Percentiles rank a stretch among this genome's conserved stretches.
These are phyloP conservation scores for Thermophis baileyi DNA, from an alignment of 2,113 vertebrate species.

Conservation along the genomic window DNA sequence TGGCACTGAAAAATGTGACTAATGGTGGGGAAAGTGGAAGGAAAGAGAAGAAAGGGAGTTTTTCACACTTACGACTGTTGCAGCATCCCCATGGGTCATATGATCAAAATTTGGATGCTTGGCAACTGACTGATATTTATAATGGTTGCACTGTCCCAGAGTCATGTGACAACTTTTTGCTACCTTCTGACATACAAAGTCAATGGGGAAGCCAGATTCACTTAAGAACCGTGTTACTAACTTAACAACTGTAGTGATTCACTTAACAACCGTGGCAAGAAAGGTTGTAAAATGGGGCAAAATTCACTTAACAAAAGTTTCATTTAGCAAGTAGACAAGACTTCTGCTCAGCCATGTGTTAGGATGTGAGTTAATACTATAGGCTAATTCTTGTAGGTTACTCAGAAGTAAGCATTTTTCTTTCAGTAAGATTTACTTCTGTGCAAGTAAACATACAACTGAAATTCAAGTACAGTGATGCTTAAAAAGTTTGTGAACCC, in stretches of 20 bases:
- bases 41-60: no score
- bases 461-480: background rate
- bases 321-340: background rate
- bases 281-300: background rate
- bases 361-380: background rate
- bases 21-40: no score
- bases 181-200: background rate
- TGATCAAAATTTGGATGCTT: background rate
- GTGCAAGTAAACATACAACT: background rate
- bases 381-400: background rate
- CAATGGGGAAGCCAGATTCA: background rate
- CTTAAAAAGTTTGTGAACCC: background rate
- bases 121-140: background rate
- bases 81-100: background rate
- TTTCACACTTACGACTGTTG: background rate
- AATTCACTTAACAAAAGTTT: background rate
- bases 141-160: background rate
- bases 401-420: background rate
- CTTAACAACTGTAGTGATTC: background rate
- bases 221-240: background rate
- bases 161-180: background rate
- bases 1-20: no score
- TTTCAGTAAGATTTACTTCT: background rate
- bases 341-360: background rate
- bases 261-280: background rate